A percentile compares a stretch with the other conserved stretches of the same genome.
Evolutionary conservation across 2,888 invertebrate species (phyloP).

Genomic region (Mythimna albipuncta): DNA sequence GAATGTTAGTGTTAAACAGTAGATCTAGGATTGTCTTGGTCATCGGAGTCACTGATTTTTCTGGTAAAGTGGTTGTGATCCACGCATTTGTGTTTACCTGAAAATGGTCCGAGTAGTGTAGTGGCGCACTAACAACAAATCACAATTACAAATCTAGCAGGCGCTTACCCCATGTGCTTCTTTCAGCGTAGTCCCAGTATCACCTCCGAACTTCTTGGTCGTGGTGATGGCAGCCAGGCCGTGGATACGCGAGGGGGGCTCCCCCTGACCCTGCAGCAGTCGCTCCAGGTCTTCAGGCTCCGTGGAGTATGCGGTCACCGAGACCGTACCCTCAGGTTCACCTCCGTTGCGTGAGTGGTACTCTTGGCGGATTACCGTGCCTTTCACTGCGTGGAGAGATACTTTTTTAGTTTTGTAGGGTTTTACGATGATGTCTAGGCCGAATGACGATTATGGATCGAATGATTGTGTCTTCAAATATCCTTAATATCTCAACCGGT

Average conservation of each 20-base stretch:
- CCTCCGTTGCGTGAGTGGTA: conserved; percentile 93
- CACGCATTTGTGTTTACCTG: background rate
- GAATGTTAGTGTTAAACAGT: background rate
- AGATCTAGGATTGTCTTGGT: background rate
- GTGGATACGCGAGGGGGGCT: conserved; percentile 82
- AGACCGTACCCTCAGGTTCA: conserved; percentile 93
- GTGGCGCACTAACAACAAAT: background rate
- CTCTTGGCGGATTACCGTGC: conserved; percentile 93
- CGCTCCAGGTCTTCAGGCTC: conserved; percentile 90
- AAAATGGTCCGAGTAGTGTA: background rate
- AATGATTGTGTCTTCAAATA: conserved; percentile 2
- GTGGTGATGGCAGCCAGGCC: conserved; percentile 88
- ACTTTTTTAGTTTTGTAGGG: background rate
- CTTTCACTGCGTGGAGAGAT: conserved; percentile 91
- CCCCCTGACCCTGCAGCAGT: conserved; percentile 81
- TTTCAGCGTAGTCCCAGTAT: conserved; percentile 80
- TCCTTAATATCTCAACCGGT: conserved; percentile 9
- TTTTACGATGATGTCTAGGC: background rate
- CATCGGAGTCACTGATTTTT: background rate
- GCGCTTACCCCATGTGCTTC: conserved; percentile 81
- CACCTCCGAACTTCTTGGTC: conserved; percentile 86
- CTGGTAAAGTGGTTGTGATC: background rate
- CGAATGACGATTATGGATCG: background rate
- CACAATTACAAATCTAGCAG: conserved; percentile 30
- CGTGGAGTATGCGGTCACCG: conserved; percentile 93